phyloP scores from a whole-genome alignment of 2,888 invertebrate species.

The Lepidochrysops patricia region DNA sequence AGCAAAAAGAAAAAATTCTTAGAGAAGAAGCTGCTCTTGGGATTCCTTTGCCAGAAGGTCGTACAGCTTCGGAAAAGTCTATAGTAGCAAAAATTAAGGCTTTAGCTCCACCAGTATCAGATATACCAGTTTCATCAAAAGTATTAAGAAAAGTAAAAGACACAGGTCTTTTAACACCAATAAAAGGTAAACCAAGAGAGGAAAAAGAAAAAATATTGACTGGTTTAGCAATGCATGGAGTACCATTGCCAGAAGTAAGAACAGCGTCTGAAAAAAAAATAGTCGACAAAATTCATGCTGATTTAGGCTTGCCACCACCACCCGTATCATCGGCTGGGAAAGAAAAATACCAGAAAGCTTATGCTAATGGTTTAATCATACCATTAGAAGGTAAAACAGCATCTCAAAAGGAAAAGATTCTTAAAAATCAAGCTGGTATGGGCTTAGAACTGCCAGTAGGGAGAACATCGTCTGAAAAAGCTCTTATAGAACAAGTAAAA shows the following conservation, averaged over 20 bases:
- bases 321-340: slow-evolving; percentile 28
- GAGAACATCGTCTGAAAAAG: slow-evolving; percentile 13
- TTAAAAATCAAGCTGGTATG: slow-evolving; percentile 6
- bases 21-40: slow-evolving; percentile 19
- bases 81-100: slow-evolving; percentile 21
- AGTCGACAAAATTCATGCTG: slow-evolving; percentile 23
- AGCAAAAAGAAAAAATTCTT: slow-evolving; percentile 24
- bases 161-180: slow-evolving; percentile 30
- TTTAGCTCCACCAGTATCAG: slow-evolving; percentile 9
- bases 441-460: slow-evolving; percentile 15
- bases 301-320: slow-evolving; percentile 25
- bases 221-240: slow-evolving; percentile 21
- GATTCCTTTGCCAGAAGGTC: slow-evolving; percentile 21
- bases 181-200: slow-evolving; percentile 28
- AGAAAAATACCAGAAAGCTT: slow-evolving; percentile 28
- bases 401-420: slow-evolving; percentile 23
- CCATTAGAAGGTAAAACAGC: slow-evolving; percentile 33
- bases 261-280: slow-evolving; percentile 27
- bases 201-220: slow-evolving; percentile 31
- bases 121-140: slow-evolving; percentile 16
- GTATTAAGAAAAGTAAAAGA: slow-evolving; percentile 29
- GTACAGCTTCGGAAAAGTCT: slow-evolving; percentile 25
- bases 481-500: slow-evolving; percentile 26
- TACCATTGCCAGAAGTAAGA: slow-evolving; percentile 26
- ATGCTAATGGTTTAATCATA: slow-evolving; percentile 28